Percentiles rank a stretch among this genome's conserved stretches.
Conservation (phyloP, 2,113 vertebrate genomes). For the Laterallus jamaicensis region DNA sequence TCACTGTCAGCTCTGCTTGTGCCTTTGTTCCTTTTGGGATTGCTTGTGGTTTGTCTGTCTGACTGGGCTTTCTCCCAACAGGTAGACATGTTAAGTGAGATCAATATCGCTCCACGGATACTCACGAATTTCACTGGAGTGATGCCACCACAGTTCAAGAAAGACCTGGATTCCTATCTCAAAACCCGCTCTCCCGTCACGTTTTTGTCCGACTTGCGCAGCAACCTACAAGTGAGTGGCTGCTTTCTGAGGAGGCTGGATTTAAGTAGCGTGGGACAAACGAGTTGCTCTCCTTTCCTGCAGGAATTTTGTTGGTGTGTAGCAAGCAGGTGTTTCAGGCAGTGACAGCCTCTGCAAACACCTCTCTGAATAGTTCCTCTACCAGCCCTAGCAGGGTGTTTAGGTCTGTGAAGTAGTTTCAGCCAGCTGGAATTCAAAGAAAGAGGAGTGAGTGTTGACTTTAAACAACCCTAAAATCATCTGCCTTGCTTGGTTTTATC, state of each 20-base stretch:
- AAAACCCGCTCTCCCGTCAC: slow-evolving; percentile 98
- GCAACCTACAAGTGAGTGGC: slow-evolving; percentile 91
- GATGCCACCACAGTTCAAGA: slow-evolving; percentile 99
- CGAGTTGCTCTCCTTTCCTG: background rate
- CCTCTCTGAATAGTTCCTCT: background rate
- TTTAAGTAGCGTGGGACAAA: background rate
- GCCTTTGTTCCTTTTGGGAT: background rate
- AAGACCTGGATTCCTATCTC: slow-evolving; percentile 98
- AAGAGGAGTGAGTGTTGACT: background rate
- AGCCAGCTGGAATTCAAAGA: background rate
- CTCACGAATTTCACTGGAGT: slow-evolving; percentile 99
- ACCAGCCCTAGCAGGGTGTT: background rate
- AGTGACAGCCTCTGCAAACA: background rate
- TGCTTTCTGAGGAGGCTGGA: background rate
- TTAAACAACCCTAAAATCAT: background rate
- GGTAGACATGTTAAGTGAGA: slow-evolving; percentile 99
- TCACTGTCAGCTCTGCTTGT: background rate
- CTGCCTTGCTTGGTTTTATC: background rate
- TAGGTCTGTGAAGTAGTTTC: background rate
- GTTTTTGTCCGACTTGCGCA: slow-evolving; percentile 95
- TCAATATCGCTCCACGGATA: slow-evolving; percentile 97
- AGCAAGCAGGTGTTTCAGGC: background rate
- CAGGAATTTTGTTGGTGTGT: background rate
- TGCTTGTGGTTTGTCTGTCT: background rate
- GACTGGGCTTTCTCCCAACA: slow-evolving; percentile 48